A percentile compares a stretch with the other conserved stretches of the same genome.
phyloP scores from a whole-genome alignment of 2,888 invertebrate genomes.

The Rhingia rostrata region DNA sequence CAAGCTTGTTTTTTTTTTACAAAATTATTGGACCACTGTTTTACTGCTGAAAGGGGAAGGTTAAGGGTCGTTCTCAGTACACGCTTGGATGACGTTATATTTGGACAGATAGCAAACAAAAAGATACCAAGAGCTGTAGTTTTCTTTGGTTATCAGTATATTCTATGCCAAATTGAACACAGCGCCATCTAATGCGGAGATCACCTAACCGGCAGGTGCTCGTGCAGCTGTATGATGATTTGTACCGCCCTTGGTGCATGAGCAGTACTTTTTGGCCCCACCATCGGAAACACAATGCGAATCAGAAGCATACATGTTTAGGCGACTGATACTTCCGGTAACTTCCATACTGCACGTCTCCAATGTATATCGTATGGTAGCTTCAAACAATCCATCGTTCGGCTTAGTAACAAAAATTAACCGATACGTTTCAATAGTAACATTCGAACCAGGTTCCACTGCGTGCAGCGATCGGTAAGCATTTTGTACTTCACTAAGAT shows the following conservation, averaged over 20 bases:
- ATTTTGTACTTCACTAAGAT: slow-evolving; percentile 84
- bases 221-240: slow-evolving; percentile 41
- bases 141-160: not conserved
- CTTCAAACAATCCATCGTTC: slow-evolving; percentile 88
- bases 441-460: slow-evolving; percentile 52
- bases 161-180: too few relatives aligned
- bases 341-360: slow-evolving; percentile 82
- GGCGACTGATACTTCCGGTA: slow-evolving; percentile 86
- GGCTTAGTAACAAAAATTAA: slow-evolving; percentile 88
- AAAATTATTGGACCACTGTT: slow-evolving; percentile 54
- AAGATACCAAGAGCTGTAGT: too few relatives aligned
- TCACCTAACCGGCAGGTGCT: slow-evolving; percentile 51
- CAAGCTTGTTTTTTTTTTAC: slow-evolving; percentile 49
- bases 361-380: slow-evolving; percentile 85
- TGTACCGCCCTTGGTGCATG: slow-evolving; percentile 80
- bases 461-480: slow-evolving; percentile 81
- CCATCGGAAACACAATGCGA: slow-evolving; percentile 84
- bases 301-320: slow-evolving; percentile 84
- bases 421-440: slow-evolving; percentile 84
- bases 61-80: not conserved
- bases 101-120: not conserved
- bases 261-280: slow-evolving; percentile 85
- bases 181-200: not conserved
- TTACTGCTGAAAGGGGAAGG: slow-evolving; percentile 9
- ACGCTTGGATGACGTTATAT: not conserved